Percentiles rank a stretch among this genome's conserved stretches.
phyloP scores from a whole-genome alignment of 2,888 invertebrate genomes.

The Laothoe populi region DNA sequence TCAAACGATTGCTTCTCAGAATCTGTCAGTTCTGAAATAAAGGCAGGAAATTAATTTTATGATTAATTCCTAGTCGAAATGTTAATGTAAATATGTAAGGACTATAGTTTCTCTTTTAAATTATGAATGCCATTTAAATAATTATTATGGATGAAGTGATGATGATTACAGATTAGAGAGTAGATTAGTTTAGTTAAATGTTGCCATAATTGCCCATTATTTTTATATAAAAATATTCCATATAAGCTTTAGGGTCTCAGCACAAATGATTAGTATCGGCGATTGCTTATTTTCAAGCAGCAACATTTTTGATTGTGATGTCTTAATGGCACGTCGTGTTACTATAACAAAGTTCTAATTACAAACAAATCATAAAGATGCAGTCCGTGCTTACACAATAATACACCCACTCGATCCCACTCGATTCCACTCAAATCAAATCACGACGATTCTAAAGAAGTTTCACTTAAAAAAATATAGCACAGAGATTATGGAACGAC shows the following conservation, averaged over 20 bases:
- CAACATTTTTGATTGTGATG: too few species aligned
- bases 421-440: too few species aligned
- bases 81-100: slow-evolving; percentile 18
- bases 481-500: too few species aligned
- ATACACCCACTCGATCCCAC: too few species aligned
- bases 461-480: too few species aligned
- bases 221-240: slow-evolving; percentile 18
- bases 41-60: slow-evolving; percentile 63
- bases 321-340: too few species aligned
- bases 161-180: slow-evolving; percentile 21
- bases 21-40: slow-evolving; percentile 69
- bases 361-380: too few species aligned
- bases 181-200: slow-evolving; percentile 21
- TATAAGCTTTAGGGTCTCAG: neutral
- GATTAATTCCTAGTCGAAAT: slow-evolving; percentile 22
- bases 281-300: too few species aligned
- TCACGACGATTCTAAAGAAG: too few species aligned
- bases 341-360: too few species aligned
- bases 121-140: slow-evolving; percentile 16
- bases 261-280: neutral
- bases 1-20: slow-evolving; percentile 76
- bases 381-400: too few species aligned
- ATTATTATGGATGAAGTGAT: neutral
- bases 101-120: slow-evolving; percentile 8
- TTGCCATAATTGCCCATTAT: slow-evolving; percentile 33